phyloP scores from a whole-genome alignment of 2,113 vertebrate genomes.

The Ornithorhynchus anatinus region DNA sequence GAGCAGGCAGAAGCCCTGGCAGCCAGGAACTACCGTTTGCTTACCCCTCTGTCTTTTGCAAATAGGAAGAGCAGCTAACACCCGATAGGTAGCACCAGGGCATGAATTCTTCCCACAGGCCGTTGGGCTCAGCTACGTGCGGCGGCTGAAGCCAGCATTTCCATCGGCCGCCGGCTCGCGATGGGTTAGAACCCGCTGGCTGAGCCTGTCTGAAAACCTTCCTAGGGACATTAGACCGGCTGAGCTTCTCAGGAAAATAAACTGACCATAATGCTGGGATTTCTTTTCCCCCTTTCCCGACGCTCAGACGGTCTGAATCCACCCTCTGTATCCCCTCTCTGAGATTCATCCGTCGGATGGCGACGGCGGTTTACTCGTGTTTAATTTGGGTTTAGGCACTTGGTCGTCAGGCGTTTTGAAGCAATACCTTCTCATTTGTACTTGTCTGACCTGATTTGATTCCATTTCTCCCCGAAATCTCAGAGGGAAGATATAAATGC shows the following conservation, averaged over 20 bases:
- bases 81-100: background rate
- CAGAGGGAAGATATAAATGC: constrained; percentile 65
- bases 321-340: background rate
- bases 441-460: constrained; percentile 63
- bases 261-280: constrained; percentile 30
- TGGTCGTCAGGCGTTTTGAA: constrained; percentile 31
- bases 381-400: constrained; percentile 56
- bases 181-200: constrained; percentile 27
- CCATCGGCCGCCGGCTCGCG: constrained; percentile 3
- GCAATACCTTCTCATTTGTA: constrained; percentile 64
- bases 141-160: constrained; percentile 32
- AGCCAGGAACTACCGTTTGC: background rate
- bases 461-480: constrained; percentile 54
- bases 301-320: constrained; percentile 38
- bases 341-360: background rate
- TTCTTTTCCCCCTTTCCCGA: background rate
- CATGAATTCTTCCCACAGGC: constrained; percentile 1
- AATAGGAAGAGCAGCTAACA: constrained; percentile 3
- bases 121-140: background rate
- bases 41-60: background rate
- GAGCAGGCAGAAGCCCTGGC: constrained; percentile 5
- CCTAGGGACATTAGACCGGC: background rate
- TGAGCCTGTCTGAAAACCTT: constrained; percentile 28
- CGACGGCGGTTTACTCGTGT: constrained; percentile 21
- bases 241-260: constrained; percentile 39